A percentile compares a stretch with the other conserved stretches of the same genome.
Evolutionary conservation across 2,888 invertebrate genomes (phyloP).

Genomic region (Theodoxus fluviatilis): DNA sequence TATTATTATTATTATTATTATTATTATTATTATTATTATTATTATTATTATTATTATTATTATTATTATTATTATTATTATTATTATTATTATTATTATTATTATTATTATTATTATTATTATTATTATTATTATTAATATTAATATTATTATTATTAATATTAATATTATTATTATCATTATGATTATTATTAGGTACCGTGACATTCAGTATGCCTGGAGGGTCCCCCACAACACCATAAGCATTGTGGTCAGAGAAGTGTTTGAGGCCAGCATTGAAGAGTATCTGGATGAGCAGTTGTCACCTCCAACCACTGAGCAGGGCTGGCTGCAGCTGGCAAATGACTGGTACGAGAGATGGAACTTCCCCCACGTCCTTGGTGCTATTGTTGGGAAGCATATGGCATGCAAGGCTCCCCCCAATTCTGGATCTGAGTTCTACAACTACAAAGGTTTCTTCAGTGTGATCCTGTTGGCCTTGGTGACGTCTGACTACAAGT

Average conservation of each 20-base stretch:
- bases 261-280: conserved; percentile 33
- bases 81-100: no score
- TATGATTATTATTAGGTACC: no score
- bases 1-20: no score
- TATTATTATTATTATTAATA: no score
- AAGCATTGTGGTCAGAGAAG: conserved; percentile 33
- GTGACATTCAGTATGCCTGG: conserved; percentile 35
- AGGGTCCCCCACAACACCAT: conserved; percentile 38
- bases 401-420: conserved; percentile 25
- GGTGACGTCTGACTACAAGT: conserved; percentile 36
- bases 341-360: conserved; percentile 24
- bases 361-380: conserved; percentile 26
- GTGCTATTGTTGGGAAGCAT: conserved; percentile 31
- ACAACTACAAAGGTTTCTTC: conserved; percentile 33
- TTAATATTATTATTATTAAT: no score
- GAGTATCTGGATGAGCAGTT: conserved; percentile 33
- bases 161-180: no score
- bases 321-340: conserved; percentile 28
- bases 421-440: conserved; percentile 28
- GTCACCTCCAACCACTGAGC: conserved; percentile 27
- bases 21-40: no score
- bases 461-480: conserved; percentile 26
- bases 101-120: no score
- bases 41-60: no score
- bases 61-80: no score